Base-by-base conservation (phyloP, 1,140 invertebrate genomes). In the Trachymyrmex cornetzi region DNA sequence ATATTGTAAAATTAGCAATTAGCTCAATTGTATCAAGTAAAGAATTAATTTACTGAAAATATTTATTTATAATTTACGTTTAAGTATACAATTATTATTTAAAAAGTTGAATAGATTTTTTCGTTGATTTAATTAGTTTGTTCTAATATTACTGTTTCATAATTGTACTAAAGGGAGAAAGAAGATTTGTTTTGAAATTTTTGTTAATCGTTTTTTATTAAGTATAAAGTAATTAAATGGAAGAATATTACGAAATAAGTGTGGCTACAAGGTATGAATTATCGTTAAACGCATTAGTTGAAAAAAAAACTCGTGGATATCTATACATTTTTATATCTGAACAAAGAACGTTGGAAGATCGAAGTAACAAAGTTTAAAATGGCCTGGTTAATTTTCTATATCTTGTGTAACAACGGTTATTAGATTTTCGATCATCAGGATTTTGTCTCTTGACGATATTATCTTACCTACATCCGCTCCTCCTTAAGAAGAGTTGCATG, bases 181-280 rank as follows among this genome's bases (percentile, higher is more conserved):
- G 72, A 59, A 22, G 22, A 61, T 30, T 30, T 34, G 30, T 34
- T 34, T 34, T 11, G 9, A 48, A 24, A 59, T 6, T 24, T 14
- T 61, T 14, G 6, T 77, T 11, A 79, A 67, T 5, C 3, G n/a
- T n/a, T 79, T 12, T 30, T 63, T 34, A 24, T 44, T 16, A 22
- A 19, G 19, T 22, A 24, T 44, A 14, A 22, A 19, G 19, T 55
- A 34, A 67, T 80, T 67, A 53, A 64, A 66, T 79, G 44, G 3
- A 79, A 79, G 12, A n/a, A 50, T 27, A 16, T 30, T 22, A 57
- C 30, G 14, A 75, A 59, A 77, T 48, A 66, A 67, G 34, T 53
- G 30, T 7, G n/a, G 7, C 11, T 24, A 27, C 22, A 53, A 64
- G 64, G 24, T 12, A 53, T 44, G 0, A 50, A 14, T 80, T 64